Conservation (phyloP, 2,113 vertebrate genomes). For the Amia ocellicauda region DNA sequence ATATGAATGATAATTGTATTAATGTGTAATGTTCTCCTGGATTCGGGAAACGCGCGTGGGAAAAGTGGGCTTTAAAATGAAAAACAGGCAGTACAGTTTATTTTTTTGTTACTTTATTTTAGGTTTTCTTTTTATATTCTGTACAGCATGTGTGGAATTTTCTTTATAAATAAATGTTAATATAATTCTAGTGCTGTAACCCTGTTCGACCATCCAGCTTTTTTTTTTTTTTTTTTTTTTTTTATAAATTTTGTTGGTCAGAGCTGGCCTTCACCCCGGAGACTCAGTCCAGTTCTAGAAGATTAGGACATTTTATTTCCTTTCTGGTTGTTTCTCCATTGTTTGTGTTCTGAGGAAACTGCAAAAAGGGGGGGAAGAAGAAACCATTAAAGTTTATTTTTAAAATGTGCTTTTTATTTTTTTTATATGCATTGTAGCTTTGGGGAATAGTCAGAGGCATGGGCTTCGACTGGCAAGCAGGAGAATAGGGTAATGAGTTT, state of each 20-base stretch:
- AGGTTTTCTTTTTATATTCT: conserved; percentile 45
- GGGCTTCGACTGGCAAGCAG: no score
- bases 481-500: no score
- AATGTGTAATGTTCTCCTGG: conserved; percentile 38
- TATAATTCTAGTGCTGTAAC: conserved; percentile 52
- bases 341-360: no score
- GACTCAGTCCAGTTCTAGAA: no score
- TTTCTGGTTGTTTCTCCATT: no score
- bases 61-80: conserved; percentile 8
- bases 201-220: conserved; percentile 31
- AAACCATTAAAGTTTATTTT: no score
- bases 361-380: no score
- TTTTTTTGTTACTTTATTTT: conserved; percentile 25
- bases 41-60: conserved; percentile 26
- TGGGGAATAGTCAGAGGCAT: no score
- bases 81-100: conserved; percentile 20
- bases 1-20: conserved; percentile 46
- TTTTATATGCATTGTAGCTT: no score
- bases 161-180: conserved; percentile 60
- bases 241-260: conserved; percentile 24
- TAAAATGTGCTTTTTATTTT: no score
- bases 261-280: no score
- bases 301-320: no score
- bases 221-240: conserved; percentile 37
- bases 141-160: conserved; percentile 58